Evolutionary conservation across 1,140 invertebrate genomes (phyloP), one percentile per base, ranked within the genome.

Genomic region (Geopemphigus sp.): DNA sequence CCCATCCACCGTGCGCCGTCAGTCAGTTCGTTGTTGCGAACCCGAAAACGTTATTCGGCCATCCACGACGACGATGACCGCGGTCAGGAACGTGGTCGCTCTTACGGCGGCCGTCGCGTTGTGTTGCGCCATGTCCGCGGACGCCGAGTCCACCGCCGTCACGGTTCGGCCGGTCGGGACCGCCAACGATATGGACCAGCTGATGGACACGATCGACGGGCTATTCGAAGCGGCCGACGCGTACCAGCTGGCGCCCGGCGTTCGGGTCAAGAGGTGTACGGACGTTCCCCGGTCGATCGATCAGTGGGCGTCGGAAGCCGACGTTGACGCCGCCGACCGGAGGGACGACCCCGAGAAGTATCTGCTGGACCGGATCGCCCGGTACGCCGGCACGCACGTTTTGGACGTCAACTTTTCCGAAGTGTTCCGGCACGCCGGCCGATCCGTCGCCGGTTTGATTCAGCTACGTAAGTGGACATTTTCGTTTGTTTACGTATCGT

Each of bases 361-460:
- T 17, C 14, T 81, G 17, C 19, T 72, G 19, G 81, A 81, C 54
- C 56, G 54, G 45, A 0, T 81, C 29, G 19, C 45, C 54, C n/a
- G 22, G 66, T 80, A 53, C 22, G 70, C 29, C 17, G 24, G 78
- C 0, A 57, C 76, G 5, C 81, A 82, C 8, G 66, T 82, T 64
- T 19, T 82, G 19, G 68, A 82, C 19, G 56, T 82, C 0, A 64
- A 59, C 14, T 57, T 82, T 24, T 14, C 66, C 5, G 64, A 82
- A 50, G 22, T 82, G 54, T 29, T 80, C 29, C 66, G 17, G n/a
- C n/a, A 57, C 12, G 15, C 80, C 22, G 78, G 81, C 8, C n/a
- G 80, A n/a, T 10, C 59, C 15, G 26, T 72, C 10, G 11, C 66
- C 19, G 70, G n/a, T 17, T 50, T 80, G 15, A 32, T 53, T 73